Conservation (phyloP, 1,140 invertebrate species). For the Zophobas morio region DNA sequence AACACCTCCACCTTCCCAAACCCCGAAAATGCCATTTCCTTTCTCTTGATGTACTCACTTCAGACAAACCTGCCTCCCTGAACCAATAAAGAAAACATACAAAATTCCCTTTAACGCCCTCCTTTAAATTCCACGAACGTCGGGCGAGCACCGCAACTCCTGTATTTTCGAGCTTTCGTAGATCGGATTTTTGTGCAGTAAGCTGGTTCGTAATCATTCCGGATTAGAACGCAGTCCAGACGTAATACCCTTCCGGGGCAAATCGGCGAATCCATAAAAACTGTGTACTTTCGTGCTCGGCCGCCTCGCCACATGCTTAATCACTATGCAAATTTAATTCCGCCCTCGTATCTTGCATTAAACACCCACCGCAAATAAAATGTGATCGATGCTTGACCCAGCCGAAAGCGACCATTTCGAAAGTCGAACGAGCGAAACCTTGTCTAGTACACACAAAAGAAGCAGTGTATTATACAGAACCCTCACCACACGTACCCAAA, state of each 20-base stretch:
- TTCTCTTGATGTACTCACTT: too few species aligned
- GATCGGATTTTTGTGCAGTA: background rate
- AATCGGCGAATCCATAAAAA: background rate
- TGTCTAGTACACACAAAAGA: slow-evolving; percentile 3
- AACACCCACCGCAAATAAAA: slow-evolving; percentile 29
- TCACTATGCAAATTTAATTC: slow-evolving; percentile 36
- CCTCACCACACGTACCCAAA: background rate
- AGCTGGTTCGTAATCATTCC: background rate
- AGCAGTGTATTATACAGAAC: slow-evolving; percentile 33
- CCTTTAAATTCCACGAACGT: too few species aligned
- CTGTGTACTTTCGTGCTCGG: background rate
- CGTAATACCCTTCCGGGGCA: too few species aligned
- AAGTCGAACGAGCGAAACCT: slow-evolving; percentile 7
- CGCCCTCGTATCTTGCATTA: background rate
- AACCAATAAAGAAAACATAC: too few species aligned
- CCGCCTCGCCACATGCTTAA: background rate
- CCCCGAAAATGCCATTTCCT: too few species aligned
- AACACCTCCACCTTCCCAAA: too few species aligned
- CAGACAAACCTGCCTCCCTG: too few species aligned
- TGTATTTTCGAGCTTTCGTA: too few species aligned
- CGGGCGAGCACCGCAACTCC: too few species aligned
- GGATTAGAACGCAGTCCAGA: too few species aligned
- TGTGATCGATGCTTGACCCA: slow-evolving; percentile 38
- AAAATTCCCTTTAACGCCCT: too few species aligned
- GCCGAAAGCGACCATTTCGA: background rate